A percentile compares a stretch with the other conserved stretches of the same genome.
Conservation (phyloP, 2,888 invertebrate species). For the Girardia tigrina region DNA sequence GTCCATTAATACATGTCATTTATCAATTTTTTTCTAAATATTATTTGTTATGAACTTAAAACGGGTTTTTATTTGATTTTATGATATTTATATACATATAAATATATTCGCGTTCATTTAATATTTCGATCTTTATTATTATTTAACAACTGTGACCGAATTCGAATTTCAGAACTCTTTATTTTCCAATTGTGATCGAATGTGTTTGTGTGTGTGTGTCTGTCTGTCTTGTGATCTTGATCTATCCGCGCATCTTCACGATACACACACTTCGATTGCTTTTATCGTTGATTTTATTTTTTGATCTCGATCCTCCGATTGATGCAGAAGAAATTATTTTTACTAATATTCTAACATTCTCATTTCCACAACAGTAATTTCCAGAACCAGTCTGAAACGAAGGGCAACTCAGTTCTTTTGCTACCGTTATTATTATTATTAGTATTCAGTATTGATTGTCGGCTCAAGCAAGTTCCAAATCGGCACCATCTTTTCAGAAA, state of each 20-base stretch:
- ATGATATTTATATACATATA: background rate
- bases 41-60: background rate
- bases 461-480: slow-evolving; percentile 26
- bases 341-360: background rate
- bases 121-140: too few species aligned
- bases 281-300: background rate
- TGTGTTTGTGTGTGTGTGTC: background rate
- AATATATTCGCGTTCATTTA: too few species aligned
- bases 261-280: background rate
- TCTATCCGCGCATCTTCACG: too few species aligned
- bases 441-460: slow-evolving; percentile 16
- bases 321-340: slow-evolving; percentile 1
- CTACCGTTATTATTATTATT: background rate
- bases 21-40: background rate
- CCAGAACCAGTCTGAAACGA: too few species aligned
- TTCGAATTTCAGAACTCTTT: too few species aligned
- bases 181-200: background rate
- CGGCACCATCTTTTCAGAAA: background rate
- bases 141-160: too few species aligned
- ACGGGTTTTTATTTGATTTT: background rate
- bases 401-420: too few species aligned
- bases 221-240: background rate
- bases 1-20: background rate
- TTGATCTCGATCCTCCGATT: slow-evolving; percentile 5
- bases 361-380: background rate